These are phyloP conservation scores for Cosmia trapezina DNA, from an alignment of 2,888 invertebrate species.

Conservation along the genomic window DNA sequence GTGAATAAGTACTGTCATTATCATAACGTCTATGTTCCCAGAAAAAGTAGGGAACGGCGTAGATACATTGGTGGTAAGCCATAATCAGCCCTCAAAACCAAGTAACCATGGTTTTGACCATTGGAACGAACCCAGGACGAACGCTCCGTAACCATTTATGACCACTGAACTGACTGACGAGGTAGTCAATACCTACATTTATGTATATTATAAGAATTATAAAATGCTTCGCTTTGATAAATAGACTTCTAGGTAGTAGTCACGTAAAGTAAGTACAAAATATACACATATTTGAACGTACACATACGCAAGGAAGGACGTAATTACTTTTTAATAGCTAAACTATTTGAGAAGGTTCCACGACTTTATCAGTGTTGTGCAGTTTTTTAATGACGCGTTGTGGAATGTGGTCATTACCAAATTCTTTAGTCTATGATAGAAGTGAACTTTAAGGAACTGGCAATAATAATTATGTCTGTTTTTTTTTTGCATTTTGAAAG, in stretches of 20 bases:
- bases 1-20: too few relatives aligned
- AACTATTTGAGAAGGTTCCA: constrained; percentile 34
- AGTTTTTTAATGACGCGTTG: constrained; percentile 32
- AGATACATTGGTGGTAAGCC: neutral
- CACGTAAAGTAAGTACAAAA: constrained; percentile 41
- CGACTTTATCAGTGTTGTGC: constrained; percentile 32
- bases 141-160: neutral
- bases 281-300: constrained; percentile 31
- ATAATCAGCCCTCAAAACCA: too few relatives aligned
- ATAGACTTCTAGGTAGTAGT: constrained; percentile 11
- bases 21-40: neutral
- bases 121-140: too few relatives aligned
- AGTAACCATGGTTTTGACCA: too few relatives aligned
- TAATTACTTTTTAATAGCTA: constrained; percentile 61
- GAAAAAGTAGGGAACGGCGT: neutral
- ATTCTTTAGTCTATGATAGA: constrained; percentile 20
- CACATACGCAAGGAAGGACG: neutral
- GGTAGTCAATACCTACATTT: neutral
- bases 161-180: neutral
- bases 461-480: neutral
- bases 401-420: constrained; percentile 43
- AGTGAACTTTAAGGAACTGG: neutral
- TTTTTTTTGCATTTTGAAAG: neutral
- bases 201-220: neutral
- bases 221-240: constrained; percentile 6